Percentiles rank a stretch among this genome's conserved stretches.
Evolutionary conservation across 1,140 invertebrate species (phyloP).

Genomic region (Conus betulinus): DNA sequence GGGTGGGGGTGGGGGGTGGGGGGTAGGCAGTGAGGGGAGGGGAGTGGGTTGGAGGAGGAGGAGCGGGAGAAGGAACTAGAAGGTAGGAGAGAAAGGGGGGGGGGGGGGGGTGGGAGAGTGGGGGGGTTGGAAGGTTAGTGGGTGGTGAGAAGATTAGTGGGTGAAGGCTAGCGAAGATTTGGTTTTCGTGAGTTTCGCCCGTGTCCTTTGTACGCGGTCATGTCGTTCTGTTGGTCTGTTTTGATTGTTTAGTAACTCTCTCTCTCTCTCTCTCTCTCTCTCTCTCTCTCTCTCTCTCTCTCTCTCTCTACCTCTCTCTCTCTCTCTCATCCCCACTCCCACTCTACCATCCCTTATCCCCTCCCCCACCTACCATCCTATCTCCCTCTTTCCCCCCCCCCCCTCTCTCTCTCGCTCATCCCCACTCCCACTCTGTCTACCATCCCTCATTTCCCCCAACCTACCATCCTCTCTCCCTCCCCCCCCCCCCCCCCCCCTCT

Average conservation of each 20-base stretch:
- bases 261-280: slow-evolving; percentile 12
- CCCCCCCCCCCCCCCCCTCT: not conserved
- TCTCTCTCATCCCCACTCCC: not conserved
- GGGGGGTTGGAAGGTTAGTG: not conserved
- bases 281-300: not conserved
- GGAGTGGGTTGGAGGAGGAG: too few species aligned
- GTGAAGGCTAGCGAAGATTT: too few species aligned
- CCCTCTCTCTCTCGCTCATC: too few species aligned
- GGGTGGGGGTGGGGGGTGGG: too few species aligned
- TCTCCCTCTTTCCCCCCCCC: not conserved
- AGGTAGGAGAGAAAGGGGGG: not conserved
- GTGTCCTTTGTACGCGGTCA: not conserved
- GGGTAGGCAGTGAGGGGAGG: too few species aligned
- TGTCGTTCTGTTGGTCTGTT: not conserved
- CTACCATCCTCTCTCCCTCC: not conserved
- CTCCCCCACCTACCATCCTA: not conserved
- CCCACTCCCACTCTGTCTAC: not conserved
- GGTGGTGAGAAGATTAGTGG: not conserved
- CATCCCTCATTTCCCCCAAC: not conserved
- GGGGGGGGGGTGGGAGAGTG: not conserved
- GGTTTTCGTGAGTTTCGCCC: not conserved
- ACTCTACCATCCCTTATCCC: not conserved
- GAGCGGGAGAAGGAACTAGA: not conserved
- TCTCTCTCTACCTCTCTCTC: not conserved
- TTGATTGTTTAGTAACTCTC: not conserved